Conservation (phyloP, 2,888 invertebrate genomes). For the Eutolmus rufibarbis region DNA sequence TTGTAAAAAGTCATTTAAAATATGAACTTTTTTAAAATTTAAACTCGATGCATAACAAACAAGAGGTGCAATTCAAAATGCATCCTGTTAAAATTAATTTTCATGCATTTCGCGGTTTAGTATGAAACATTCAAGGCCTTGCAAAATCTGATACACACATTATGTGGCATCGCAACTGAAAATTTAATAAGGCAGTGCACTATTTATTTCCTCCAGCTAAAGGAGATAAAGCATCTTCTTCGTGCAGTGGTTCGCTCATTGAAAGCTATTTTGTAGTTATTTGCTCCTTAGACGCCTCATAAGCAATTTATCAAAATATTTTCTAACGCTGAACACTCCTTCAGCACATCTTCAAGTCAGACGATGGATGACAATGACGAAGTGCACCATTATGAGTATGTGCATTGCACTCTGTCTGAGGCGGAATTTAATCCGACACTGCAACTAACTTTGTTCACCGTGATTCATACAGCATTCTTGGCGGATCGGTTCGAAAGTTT, state of each 20-base stretch:
- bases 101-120: background rate
- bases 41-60: background rate
- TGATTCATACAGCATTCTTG: background rate
- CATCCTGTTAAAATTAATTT: background rate
- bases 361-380: constrained; percentile 8
- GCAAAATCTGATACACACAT: background rate
- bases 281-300: background rate
- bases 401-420: background rate
- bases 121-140: background rate
- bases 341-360: background rate
- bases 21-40: background rate
- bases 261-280: background rate
- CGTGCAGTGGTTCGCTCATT: background rate
- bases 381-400: background rate
- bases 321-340: background rate
- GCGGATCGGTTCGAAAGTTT: background rate
- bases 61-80: background rate
- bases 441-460: background rate
- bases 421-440: background rate
- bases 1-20: background rate
- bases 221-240: background rate
- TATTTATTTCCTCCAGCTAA: background rate
- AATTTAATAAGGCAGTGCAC: background rate
- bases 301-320: constrained; percentile 26
- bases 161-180: background rate